These are phyloP conservation scores for Drosophila lacertosa DNA, from an alignment of 1,140 invertebrate genomes.

Conservation along the genomic window DNA sequence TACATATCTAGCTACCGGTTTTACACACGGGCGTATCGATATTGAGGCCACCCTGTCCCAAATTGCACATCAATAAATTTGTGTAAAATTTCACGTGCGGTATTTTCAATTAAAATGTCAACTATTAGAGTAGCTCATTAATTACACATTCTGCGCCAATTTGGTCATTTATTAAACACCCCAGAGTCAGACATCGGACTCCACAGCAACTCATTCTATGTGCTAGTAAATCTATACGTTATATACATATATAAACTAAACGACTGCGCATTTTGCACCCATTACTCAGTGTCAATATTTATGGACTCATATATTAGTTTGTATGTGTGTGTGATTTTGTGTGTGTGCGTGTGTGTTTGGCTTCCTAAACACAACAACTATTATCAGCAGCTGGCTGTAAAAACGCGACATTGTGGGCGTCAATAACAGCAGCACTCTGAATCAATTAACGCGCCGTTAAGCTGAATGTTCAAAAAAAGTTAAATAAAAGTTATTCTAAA, in stretches of 20 bases:
- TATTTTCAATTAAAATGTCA: slow-evolving; percentile 75
- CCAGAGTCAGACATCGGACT: neutral
- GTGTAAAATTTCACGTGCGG: slow-evolving; percentile 45
- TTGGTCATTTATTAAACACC: slow-evolving; percentile 51
- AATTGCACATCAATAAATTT: slow-evolving; percentile 67
- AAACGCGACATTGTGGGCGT: slow-evolving; percentile 55
- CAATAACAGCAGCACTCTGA: slow-evolving; percentile 37
- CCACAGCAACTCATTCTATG: neutral
- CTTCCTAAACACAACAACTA: slow-evolving; percentile 36
- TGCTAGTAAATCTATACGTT: slow-evolving; percentile 5
- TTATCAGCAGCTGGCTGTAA: slow-evolving; percentile 23
- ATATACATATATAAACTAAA: slow-evolving; percentile 34
- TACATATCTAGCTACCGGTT: slow-evolving; percentile 24
- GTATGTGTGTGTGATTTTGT: neutral
- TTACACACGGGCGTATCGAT: slow-evolving; percentile 18
- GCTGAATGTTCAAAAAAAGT: slow-evolving; percentile 36
- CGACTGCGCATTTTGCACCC: slow-evolving; percentile 54
- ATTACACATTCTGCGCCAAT: slow-evolving; percentile 71
- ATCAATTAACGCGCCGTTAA: slow-evolving; percentile 67
- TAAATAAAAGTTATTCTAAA: slow-evolving; percentile 45
- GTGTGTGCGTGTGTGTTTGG: slow-evolving; percentile 1
- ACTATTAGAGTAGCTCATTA: slow-evolving; percentile 63
- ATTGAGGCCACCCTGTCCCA: slow-evolving; percentile 18
- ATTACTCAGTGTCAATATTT: slow-evolving; percentile 76
- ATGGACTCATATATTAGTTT: slow-evolving; percentile 37